Evolutionary conservation across 1,140 invertebrate genomes (phyloP).

Genomic region (Lepidurus couesii): DNA sequence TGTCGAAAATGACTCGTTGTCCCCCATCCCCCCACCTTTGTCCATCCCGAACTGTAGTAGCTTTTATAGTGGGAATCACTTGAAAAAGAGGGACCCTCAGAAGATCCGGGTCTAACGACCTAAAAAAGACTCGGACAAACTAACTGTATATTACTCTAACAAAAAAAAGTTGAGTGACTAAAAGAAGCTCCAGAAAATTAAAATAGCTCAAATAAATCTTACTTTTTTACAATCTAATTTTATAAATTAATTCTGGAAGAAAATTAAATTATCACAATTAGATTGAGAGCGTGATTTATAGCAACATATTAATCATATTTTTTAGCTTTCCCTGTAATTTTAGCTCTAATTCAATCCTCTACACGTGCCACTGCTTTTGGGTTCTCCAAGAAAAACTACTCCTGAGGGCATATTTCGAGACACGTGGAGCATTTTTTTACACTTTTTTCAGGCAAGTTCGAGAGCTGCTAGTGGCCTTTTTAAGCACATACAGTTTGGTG

Average conservation of each 20-base stretch:
- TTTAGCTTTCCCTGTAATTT: background rate
- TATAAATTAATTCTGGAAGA: too few species aligned
- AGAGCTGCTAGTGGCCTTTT: background rate
- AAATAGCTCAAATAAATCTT: too few species aligned
- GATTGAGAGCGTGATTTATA: too few species aligned
- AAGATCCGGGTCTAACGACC: constrained; percentile 10
- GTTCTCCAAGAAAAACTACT: too few species aligned
- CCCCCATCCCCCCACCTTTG: too few species aligned
- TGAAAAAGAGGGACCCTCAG: background rate
- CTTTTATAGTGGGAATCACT: background rate
- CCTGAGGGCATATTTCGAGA: background rate
- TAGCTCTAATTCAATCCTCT: background rate
- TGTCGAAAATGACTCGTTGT: too few species aligned
- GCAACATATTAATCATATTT: too few species aligned
- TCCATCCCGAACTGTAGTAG: too few species aligned
- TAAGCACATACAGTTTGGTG: background rate
- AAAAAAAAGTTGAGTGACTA: too few species aligned
- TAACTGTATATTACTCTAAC: background rate
- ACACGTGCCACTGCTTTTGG: background rate
- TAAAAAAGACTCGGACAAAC: constrained; percentile 3
- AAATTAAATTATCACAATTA: too few species aligned
- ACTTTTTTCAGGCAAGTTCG: background rate
- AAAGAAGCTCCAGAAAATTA: too few species aligned
- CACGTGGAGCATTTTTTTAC: background rate
- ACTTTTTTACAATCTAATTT: too few species aligned